phyloP scores from a whole-genome alignment of 2,797 vertebrate species.

The Anas flavirostris region DNA sequence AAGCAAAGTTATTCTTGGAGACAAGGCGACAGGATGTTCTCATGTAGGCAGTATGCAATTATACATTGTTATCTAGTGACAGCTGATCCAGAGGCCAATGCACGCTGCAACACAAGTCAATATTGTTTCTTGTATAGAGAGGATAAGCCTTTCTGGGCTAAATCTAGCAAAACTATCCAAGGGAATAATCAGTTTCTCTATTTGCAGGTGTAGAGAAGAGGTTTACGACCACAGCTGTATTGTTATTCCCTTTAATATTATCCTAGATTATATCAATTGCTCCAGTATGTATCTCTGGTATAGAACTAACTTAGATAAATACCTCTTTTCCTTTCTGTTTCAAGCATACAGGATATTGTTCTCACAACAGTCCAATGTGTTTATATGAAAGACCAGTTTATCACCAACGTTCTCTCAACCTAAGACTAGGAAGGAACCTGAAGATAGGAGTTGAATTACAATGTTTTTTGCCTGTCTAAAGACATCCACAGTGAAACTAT shows the following conservation, averaged over 20 bases:
- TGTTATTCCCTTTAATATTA: conserved; percentile 22
- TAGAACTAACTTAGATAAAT: background rate
- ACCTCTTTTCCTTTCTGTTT: background rate
- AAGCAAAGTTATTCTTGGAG: conserved; percentile 48
- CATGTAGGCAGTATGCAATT: conserved; percentile 47
- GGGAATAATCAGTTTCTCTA: conserved; percentile 13
- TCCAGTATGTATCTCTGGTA: background rate
- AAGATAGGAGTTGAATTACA: background rate
- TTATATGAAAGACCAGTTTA: background rate
- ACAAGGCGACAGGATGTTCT: conserved; percentile 2
- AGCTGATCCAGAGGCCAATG: conserved; percentile 6
- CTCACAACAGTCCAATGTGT: background rate
- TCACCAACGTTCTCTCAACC: background rate
- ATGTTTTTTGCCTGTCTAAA: background rate
- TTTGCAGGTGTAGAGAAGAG: conserved; percentile 29
- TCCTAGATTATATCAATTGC: background rate
- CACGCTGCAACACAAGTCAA: background rate
- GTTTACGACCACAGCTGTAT: background rate
- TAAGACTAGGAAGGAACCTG: background rate
- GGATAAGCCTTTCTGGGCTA: background rate
- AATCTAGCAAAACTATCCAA: background rate
- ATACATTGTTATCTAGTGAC: conserved; percentile 30
- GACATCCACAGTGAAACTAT: background rate
- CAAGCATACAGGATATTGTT: background rate
- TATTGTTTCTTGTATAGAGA: background rate